phyloP scores from a whole-genome alignment of 2,888 invertebrate genomes.

The Lasioglossum marginatum region DNA sequence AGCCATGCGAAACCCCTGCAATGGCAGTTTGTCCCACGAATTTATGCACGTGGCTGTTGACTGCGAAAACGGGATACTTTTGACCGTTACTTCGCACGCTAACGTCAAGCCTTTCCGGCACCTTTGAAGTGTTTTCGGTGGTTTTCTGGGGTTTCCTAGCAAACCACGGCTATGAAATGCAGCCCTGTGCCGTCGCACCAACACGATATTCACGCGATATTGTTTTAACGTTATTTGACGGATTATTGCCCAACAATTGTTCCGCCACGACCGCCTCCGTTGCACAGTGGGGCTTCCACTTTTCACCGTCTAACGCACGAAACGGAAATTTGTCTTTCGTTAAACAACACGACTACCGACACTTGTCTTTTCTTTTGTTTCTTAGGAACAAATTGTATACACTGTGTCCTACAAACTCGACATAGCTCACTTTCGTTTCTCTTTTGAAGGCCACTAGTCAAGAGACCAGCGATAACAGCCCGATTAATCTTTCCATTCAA shows the following conservation, averaged over 20 bases:
- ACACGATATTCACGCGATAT: conserved; percentile 21
- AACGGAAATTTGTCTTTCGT: conserved; percentile 4
- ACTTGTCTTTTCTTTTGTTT: too few species aligned
- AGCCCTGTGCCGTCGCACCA: conserved; percentile 21
- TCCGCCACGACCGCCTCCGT: neutral
- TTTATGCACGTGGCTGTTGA: conserved; percentile 62
- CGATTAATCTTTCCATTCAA: neutral
- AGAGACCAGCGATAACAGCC: too few species aligned
- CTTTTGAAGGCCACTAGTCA: too few species aligned
- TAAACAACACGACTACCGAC: neutral
- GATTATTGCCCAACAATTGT: conserved; percentile 48
- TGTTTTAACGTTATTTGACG: conserved; percentile 57
- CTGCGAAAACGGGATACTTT: conserved; percentile 65
- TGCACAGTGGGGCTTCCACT: neutral
- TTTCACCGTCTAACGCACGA: neutral
- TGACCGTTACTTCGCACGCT: conserved; percentile 58
- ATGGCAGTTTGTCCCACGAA: conserved; percentile 67
- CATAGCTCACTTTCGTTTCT: too few species aligned
- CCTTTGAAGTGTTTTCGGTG: conserved; percentile 67
- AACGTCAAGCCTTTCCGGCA: conserved; percentile 59
- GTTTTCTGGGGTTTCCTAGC: conserved; percentile 59
- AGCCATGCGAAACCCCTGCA: conserved; percentile 71
- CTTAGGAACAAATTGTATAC: neutral
- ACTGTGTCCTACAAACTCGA: neutral
- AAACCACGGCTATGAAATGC: conserved; percentile 63